Evolutionary conservation across 2,797 vertebrate species (phyloP), one percentile per base, ranked within the genome.

Genomic region (Perodicticus potto): DNA sequence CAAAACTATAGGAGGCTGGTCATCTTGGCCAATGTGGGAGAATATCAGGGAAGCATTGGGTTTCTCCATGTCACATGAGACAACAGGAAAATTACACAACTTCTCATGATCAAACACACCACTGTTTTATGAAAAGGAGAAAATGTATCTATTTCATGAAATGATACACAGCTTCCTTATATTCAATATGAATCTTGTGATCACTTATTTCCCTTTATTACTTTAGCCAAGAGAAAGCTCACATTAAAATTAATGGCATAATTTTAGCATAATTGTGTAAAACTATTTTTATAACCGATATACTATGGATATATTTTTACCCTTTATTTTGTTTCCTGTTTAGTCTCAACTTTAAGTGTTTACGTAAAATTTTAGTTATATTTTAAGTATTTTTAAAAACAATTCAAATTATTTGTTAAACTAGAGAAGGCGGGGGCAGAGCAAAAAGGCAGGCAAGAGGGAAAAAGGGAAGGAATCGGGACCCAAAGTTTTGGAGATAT

Each of bases 171-270:
- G 20, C 78, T 90, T 76, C 20, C 19, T 86, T 72, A 17, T 59
- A n/a, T 81, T 76, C 76, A 69, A 25, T 81, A 67, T 53, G 17
- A 67, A 63, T 93, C 57, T 83, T 77, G 5, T 45, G 78, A 86
- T 37, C 63, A 86, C 12, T 61, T 72, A 82, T 34, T 89, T 82
- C 25, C 25, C 34, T 92, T 73, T 83, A 65, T 37, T 45, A 7
- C 25, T 80, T 93, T 93, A 65, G 37, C 27, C 22, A 93, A 93
- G 74, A 88, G 25, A n/a, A 88, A 78, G 57, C 32, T 63, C 70
- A 87, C 2, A 16, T 76, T 91, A 70, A 59, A 93, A 94, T 88
- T 45, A 77, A 70, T 43, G 29, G 29, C 19, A 65, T 49, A 89
- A 37, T 4, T 40, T 63, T 14, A 82, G 9, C 34, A 72, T 19